Conservation (phyloP, 2,888 invertebrate genomes). For the Pristionchus arcanus region DNA sequence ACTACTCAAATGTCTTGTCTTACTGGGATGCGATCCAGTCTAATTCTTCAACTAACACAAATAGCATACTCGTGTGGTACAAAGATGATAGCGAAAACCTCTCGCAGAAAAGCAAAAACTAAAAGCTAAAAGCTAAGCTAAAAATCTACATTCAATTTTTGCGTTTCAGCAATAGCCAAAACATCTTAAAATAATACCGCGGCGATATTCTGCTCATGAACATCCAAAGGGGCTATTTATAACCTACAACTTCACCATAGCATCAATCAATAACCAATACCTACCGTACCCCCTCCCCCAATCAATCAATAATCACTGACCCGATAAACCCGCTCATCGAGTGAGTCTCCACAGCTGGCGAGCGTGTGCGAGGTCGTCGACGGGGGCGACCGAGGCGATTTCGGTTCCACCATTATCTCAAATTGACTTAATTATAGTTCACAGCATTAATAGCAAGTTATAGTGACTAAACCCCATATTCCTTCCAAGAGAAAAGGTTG, state of each 20-base stretch:
- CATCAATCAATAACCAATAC: no score
- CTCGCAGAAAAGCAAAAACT: no score
- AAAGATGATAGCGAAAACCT: no score
- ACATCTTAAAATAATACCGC: no score
- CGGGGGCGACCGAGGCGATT: conserved; percentile 50
- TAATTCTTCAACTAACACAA: background rate
- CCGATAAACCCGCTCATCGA: conserved; percentile 52
- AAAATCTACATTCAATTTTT: no score
- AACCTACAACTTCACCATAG: no score
- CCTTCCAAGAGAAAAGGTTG: background rate
- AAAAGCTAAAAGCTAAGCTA: no score
- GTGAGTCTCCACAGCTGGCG: conserved; percentile 9
- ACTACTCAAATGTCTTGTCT: background rate
- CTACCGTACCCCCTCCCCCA: background rate
- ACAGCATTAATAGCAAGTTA: background rate
- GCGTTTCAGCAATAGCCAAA: no score
- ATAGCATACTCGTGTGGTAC: no score
- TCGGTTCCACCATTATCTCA: conserved; percentile 48
- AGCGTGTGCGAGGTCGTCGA: background rate
- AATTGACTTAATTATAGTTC: background rate
- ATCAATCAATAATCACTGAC: background rate
- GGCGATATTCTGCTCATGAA: no score
- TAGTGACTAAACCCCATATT: background rate
- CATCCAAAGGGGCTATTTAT: no score
- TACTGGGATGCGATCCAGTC: background rate